Evolutionary conservation across 1,140 invertebrate genomes (phyloP).

Genomic region (Spodoptera litura): DNA sequence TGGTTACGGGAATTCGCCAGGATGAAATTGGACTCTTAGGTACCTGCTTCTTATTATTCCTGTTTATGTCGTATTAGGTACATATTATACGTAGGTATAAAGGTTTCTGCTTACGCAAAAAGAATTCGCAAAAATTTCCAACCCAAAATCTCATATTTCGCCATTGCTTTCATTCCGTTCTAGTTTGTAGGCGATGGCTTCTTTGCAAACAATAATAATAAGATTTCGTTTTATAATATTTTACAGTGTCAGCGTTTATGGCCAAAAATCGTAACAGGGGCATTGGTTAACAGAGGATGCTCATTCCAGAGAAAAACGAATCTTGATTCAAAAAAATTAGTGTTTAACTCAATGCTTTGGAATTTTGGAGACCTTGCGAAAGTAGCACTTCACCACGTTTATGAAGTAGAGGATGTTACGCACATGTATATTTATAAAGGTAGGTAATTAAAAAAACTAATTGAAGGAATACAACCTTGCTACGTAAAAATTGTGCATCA

Average conservation of each 20-base stretch:
- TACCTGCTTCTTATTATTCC: no score
- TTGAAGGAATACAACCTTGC: neutral
- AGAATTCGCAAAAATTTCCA: neutral
- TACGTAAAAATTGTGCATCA: no score
- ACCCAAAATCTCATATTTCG: neutral
- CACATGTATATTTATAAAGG: slow-evolving; percentile 23
- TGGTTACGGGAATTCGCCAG: no score
- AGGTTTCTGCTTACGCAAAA: no score
- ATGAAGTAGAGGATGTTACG: neutral
- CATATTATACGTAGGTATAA: no score
- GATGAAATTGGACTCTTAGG: no score
- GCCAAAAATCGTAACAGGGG: neutral
- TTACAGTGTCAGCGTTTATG: slow-evolving; percentile 20
- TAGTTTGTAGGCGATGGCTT: neutral
- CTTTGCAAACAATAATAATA: neutral
- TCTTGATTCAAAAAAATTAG: neutral
- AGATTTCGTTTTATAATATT: neutral
- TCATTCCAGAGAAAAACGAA: neutral
- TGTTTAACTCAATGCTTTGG: slow-evolving; percentile 9
- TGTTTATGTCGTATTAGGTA: no score
- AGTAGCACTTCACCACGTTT: neutral
- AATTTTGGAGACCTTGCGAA: neutral
- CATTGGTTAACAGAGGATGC: slow-evolving; percentile 8
- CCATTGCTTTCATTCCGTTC: neutral
- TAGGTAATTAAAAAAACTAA: slow-evolving; percentile 6